Evolutionary conservation across 1,140 invertebrate species (phyloP).

Genomic region (Trichonephila inaurata): DNA sequence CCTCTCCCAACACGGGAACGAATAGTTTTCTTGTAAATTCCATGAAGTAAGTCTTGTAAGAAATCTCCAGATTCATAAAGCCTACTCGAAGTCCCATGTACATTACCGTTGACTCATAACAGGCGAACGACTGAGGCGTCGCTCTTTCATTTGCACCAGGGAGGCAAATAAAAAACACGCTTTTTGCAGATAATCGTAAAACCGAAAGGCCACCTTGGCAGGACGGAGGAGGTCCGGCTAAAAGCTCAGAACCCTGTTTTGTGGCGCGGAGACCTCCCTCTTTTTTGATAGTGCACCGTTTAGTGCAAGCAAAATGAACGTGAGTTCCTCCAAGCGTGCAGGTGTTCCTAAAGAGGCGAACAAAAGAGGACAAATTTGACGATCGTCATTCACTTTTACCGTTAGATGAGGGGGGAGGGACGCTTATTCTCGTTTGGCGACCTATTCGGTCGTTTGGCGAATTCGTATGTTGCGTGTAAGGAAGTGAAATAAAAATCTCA

Average conservation of each 20-base stretch:
- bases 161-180: neutral
- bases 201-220: conserved; percentile 13
- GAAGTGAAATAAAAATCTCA: too few species aligned
- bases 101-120: too few species aligned
- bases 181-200: neutral
- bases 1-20: too few species aligned
- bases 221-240: neutral
- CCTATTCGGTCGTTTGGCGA: neutral
- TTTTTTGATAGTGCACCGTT: conserved; percentile 54
- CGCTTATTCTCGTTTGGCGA: too few species aligned
- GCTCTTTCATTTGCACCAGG: neutral
- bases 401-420: conserved; percentile 9
- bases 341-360: conserved; percentile 55
- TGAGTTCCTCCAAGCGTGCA: conserved; percentile 46
- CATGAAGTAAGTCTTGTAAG: too few species aligned
- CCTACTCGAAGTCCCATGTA: too few species aligned
- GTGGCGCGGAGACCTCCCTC: neutral
- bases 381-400: conserved; percentile 73
- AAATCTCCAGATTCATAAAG: too few species aligned
- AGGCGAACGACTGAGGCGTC: too few species aligned
- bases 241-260: neutral
- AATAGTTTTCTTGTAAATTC: too few species aligned
- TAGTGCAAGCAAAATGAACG: conserved; percentile 26
- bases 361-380: conserved; percentile 74
- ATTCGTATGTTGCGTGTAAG: neutral